Evolutionary conservation across 2,797 vertebrate species (phyloP).

Genomic region (Acestrorhynchus altus): DNA sequence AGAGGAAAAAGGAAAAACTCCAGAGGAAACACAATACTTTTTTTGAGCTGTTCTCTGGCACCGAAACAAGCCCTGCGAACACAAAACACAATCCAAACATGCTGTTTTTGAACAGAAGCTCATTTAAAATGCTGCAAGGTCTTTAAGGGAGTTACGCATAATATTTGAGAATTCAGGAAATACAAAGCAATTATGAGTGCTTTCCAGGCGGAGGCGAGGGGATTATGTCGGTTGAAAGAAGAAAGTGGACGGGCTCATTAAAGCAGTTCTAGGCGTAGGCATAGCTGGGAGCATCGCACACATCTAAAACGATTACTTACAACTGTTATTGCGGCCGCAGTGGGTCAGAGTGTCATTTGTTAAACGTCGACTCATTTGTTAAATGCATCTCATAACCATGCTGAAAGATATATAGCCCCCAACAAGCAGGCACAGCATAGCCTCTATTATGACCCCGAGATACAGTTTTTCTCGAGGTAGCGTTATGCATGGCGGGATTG

Average conservation of each 20-base stretch:
- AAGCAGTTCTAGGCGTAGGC: conserved; percentile 15
- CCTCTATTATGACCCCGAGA: conserved; percentile 34
- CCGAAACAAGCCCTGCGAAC: neutral
- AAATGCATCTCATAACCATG: conserved; percentile 46
- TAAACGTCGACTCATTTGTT: conserved; percentile 58
- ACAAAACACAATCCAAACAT: conserved; percentile 11
- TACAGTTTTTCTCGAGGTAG: conserved; percentile 35
- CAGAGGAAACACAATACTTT: neutral
- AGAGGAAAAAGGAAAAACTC: neutral
- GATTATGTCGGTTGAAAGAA: conserved; percentile 49
- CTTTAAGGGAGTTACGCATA: conserved; percentile 18
- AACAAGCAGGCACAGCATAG: conserved; percentile 4
- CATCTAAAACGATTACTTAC: conserved; percentile 56
- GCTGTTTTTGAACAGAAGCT: neutral
- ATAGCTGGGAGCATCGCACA: conserved; percentile 40
- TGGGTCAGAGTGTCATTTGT: conserved; percentile 46
- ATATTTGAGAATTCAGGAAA: conserved; percentile 36
- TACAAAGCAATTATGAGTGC: conserved; percentile 51
- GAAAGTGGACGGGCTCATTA: conserved; percentile 50
- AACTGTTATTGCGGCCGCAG: conserved; percentile 42
- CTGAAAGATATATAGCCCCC: conserved; percentile 43
- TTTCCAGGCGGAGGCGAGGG: conserved; percentile 16
- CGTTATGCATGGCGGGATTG: conserved; percentile 37
- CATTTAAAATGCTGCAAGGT: conserved; percentile 13
- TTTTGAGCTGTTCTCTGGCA: neutral